A percentile compares a stretch with the other conserved stretches of the same genome.
Conservation (phyloP, 2,888 invertebrate genomes). For the Drosophila anomalata region DNA sequence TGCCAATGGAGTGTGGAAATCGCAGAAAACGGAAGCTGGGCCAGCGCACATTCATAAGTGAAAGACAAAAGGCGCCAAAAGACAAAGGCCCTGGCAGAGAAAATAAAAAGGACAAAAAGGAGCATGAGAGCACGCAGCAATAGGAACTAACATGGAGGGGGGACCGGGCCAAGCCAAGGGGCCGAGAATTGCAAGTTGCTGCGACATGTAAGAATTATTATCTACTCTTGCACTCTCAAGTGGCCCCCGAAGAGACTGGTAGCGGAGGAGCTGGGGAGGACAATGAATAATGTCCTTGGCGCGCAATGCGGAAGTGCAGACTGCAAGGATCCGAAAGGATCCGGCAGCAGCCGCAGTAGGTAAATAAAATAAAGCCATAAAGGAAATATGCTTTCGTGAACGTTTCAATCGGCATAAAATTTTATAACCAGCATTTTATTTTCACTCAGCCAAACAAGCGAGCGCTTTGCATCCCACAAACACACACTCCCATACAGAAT, state of each 20-base stretch:
- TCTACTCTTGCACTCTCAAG: constrained; percentile 74
- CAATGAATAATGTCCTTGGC: constrained; percentile 75
- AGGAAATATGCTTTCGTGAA: constrained; percentile 68
- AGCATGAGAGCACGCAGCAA: constrained; percentile 54
- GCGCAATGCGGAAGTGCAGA: constrained; percentile 74
- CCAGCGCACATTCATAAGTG: constrained; percentile 79
- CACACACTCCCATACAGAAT: constrained; percentile 14
- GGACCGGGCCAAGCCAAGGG: constrained; percentile 33
- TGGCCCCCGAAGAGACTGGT: constrained; percentile 51
- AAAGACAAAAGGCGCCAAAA: constrained; percentile 69
- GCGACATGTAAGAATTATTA: constrained; percentile 75
- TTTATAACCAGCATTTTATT: constrained; percentile 67
- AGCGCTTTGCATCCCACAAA: not conserved
- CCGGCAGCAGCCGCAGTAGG: constrained; percentile 45
- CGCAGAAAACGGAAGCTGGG: constrained; percentile 48
- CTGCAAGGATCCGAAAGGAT: constrained; percentile 14
- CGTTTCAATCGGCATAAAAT: constrained; percentile 73
- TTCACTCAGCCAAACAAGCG: constrained; percentile 48
- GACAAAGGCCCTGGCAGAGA: constrained; percentile 54
- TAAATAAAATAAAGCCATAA: constrained; percentile 73
- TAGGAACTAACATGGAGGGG: constrained; percentile 39
- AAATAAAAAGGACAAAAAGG: constrained; percentile 30
- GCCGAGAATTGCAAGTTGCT: constrained; percentile 60
- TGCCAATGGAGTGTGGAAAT: constrained; percentile 17
- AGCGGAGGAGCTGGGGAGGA: constrained; percentile 15